phyloP scores from a whole-genome alignment of 2,888 invertebrate genomes.

The Dugesia japonica region DNA sequence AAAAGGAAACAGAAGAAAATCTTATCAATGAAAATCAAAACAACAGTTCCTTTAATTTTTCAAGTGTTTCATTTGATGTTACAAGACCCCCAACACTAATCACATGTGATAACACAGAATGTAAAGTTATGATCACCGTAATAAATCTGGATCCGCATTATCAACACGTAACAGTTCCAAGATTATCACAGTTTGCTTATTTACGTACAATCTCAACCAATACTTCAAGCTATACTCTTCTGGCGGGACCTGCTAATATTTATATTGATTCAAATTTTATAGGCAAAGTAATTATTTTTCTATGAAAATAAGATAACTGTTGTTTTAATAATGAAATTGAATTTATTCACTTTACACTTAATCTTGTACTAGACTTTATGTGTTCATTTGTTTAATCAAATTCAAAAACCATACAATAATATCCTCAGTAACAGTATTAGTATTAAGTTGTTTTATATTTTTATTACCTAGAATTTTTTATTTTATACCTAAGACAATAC shows the following conservation, averaged over 20 bases:
- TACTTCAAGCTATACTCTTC: slow-evolving; percentile 43
- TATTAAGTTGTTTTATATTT: no score
- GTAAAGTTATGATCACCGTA: slow-evolving; percentile 43
- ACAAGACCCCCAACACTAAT: slow-evolving; percentile 41
- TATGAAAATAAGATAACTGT: no score
- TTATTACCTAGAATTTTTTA: no score
- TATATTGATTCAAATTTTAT: slow-evolving; percentile 50
- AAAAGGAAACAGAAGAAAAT: background rate
- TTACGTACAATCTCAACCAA: slow-evolving; percentile 46
- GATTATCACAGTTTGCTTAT: slow-evolving; percentile 43
- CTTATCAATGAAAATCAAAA: background rate
- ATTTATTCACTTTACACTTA: no score
- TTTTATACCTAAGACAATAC: no score
- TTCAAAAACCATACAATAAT: no score
- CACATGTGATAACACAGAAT: slow-evolving; percentile 43
- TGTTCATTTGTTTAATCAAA: no score
- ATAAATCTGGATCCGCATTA: slow-evolving; percentile 44
- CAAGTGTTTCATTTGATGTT: slow-evolving; percentile 36
- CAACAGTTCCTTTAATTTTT: background rate
- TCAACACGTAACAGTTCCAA: slow-evolving; percentile 46
- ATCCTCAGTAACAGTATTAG: no score
- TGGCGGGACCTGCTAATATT: slow-evolving; percentile 46
- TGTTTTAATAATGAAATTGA: no score
- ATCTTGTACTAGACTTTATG: no score
- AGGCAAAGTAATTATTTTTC: slow-evolving; percentile 43